These are phyloP conservation scores for Idaea dimidiata DNA, from an alignment of 2,888 invertebrate species.

Conservation along the genomic window DNA sequence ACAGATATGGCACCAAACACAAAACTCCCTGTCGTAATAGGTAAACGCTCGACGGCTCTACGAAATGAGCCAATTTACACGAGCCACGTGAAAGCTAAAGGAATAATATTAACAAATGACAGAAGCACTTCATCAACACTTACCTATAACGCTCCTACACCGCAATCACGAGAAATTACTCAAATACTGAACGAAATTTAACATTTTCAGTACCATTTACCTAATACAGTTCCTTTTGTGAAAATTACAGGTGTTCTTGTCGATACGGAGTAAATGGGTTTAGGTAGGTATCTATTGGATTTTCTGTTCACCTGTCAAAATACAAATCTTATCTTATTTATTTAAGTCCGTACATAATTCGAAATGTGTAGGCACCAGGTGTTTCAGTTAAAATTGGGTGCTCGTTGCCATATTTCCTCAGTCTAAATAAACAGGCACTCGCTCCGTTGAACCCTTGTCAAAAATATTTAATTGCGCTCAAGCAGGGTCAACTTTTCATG, in stretches of 20 bases:
- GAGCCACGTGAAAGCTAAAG: conserved; percentile 9
- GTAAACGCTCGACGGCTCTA: conserved; percentile 7
- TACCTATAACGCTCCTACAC: conserved; percentile 30
- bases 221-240: background rate
- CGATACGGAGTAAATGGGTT: no score
- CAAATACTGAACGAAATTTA: conserved; percentile 39
- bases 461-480: conserved; percentile 18
- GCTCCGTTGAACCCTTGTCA: conserved; percentile 23
- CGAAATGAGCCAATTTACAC: conserved; percentile 19
- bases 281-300: no score
- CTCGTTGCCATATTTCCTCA: conserved; percentile 10
- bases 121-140: conserved; percentile 50
- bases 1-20: background rate
- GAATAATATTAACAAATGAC: conserved; percentile 34
- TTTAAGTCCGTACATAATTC: conserved; percentile 19
- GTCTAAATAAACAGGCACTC: conserved; percentile 12
- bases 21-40: background rate
- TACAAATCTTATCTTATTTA: conserved; percentile 21
- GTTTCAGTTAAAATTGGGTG: background rate
- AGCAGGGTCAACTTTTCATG: conserved; percentile 15
- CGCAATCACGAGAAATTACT: conserved; percentile 27
- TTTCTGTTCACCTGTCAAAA: conserved; percentile 7
- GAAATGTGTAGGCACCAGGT: conserved; percentile 4
- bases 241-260: conserved; percentile 4
- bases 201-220: conserved; percentile 17